These are phyloP conservation scores for Drosophila yooni DNA, from an alignment of 2,888 invertebrate genomes.

Conservation along the genomic window DNA sequence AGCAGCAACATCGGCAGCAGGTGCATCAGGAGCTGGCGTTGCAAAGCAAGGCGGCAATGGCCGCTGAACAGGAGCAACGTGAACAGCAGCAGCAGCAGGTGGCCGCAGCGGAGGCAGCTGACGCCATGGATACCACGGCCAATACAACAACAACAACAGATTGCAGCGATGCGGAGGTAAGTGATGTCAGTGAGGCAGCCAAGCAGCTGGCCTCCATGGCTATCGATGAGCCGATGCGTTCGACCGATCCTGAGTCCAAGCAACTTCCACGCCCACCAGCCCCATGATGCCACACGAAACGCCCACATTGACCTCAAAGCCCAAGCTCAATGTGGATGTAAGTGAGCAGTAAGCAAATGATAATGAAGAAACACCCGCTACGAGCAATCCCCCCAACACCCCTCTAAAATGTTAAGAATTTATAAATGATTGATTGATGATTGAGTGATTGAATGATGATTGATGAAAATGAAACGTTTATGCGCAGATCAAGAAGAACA, in stretches of 20 bases:
- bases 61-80: conserved; percentile 71
- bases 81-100: conserved; percentile 53
- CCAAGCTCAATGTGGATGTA: conserved; percentile 67
- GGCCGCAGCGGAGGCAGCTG: conserved; percentile 48
- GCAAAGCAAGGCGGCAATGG: conserved; percentile 74
- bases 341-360: conserved; percentile 53
- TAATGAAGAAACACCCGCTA: conserved; percentile 25
- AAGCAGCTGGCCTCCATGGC: conserved; percentile 50
- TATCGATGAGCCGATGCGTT: conserved; percentile 59
- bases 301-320: conserved; percentile 70
- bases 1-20: conserved; percentile 41
- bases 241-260: conserved; percentile 62
- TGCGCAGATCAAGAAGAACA: conserved; percentile 62
- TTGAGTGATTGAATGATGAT: conserved; percentile 49
- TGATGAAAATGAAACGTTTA: conserved; percentile 59
- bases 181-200: conserved; percentile 42
- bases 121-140: conserved; percentile 69
- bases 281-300: conserved; percentile 59
- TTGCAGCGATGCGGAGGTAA: conserved; percentile 67
- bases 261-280: conserved; percentile 54
- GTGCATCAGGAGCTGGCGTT: conserved; percentile 57
- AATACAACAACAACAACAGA: conserved; percentile 55
- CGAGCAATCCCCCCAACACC: conserved; percentile 7
- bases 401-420: conserved; percentile 26
- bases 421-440: conserved; percentile 26